Evolutionary conservation across 2,113 vertebrate genomes (phyloP).

Genomic region (Chamaetylas fuelleborni): DNA sequence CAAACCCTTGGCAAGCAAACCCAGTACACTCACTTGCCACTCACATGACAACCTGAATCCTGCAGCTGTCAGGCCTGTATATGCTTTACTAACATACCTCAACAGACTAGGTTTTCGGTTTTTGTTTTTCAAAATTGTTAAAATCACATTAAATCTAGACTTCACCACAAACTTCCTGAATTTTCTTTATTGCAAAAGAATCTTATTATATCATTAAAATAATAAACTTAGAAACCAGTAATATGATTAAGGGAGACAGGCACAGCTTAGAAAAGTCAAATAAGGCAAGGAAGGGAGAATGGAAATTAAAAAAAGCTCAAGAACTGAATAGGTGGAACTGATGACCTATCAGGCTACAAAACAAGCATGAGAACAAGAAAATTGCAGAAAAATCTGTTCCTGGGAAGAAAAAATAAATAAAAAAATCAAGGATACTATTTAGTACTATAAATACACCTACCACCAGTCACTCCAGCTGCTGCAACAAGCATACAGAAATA

Average conservation of each 20-base stretch:
- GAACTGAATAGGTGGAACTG: background rate
- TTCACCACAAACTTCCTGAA: background rate
- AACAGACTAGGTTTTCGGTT: background rate
- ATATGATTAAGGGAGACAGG: background rate
- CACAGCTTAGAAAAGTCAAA: background rate
- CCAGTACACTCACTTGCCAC: background rate
- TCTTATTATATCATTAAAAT: background rate
- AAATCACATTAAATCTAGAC: background rate
- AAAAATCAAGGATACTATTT: background rate
- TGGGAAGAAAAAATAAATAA: background rate
- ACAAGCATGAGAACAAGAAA: background rate
- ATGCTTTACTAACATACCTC: background rate
- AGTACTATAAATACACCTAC: background rate
- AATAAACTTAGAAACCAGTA: background rate
- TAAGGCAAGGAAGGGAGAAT: background rate
- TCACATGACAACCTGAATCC: background rate
- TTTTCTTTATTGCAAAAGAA: background rate
- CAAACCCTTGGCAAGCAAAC: background rate
- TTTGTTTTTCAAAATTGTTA: background rate
- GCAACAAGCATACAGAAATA: background rate
- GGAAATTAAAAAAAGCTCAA: background rate
- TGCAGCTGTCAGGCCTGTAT: background rate
- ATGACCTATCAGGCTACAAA: conserved; percentile 22
- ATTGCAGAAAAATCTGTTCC: background rate
- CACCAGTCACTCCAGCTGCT: background rate